Evolutionary conservation across 2,113 vertebrate species (phyloP).

Genomic region (Nesoenas mayeri): DNA sequence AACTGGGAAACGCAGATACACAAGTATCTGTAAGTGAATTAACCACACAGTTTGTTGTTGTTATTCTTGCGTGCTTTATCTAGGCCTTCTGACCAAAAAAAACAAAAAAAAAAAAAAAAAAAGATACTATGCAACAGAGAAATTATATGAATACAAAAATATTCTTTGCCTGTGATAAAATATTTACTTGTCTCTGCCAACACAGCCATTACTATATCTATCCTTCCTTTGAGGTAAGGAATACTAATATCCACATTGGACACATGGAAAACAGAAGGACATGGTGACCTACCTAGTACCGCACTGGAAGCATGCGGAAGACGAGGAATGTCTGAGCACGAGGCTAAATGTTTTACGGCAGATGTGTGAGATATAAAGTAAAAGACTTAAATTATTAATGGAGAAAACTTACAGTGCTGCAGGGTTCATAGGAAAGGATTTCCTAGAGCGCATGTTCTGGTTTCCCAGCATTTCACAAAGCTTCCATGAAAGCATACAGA

Average conservation of each 20-base stretch:
- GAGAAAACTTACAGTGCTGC: neutral
- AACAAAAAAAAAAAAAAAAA: fast-evolving
- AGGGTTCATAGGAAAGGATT: neutral
- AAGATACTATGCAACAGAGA: neutral
- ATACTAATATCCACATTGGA: neutral
- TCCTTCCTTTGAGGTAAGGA: constrained; percentile 35
- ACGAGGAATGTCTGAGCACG: neutral
- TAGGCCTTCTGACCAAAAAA: fast-evolving
- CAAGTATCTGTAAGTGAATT: neutral
- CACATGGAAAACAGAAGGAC: constrained; percentile 33
- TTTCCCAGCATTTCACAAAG: neutral
- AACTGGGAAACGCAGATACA: neutral
- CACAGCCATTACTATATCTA: constrained; percentile 38
- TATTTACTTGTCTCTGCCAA: constrained; percentile 24
- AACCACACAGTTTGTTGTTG: neutral
- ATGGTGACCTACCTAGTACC: neutral
- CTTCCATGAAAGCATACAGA: neutral
- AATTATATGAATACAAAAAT: neutral
- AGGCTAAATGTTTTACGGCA: constrained; percentile 26
- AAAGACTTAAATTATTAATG: neutral
- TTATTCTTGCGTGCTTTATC: neutral
- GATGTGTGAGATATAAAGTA: neutral
- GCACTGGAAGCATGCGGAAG: neutral
- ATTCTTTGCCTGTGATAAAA: constrained; percentile 22
- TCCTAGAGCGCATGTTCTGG: neutral